Base-by-base conservation (phyloP, 1,140 invertebrate genomes). In the Drosophila teissieri region DNA sequence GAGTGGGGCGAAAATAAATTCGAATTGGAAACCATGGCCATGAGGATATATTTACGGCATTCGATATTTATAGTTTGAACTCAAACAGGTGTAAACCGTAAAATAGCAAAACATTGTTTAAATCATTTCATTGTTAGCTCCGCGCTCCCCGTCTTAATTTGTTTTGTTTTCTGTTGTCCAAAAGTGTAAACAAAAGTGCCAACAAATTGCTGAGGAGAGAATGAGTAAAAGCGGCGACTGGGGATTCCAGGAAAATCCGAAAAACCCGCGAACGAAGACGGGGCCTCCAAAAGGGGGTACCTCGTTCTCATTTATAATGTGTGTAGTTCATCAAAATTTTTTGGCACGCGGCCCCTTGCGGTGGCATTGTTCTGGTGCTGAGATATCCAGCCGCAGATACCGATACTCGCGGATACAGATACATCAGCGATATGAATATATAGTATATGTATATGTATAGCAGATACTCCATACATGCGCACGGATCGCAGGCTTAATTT, bases 71-170 rank as follows among this genome's bases (percentile, higher is more conserved):
- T 88, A 89, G 84, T 73, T 75, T 78, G 77, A 88, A 88, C 85
- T 88, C 84, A 80, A 89, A 88, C 84, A 88, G 84, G 84, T 88
- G 84, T 89, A 88, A 88, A 72, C 73, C 80, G 84, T 88, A 88
- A 88, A 89, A 77, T 62, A 67, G 83, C 72, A 89, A 83, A 89
- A 88, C 84, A 89, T 78, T 88, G 84, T 89, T 88, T 89, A 88
- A 88, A 88, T 88, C 84, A 89, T 89, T 88, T 80, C 61, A 90
- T 89, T 88, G 84, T 89, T 84, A 88, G 74, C 84, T 89, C 65
- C 56, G 22, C 22, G 5, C 10, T 19, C 8, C n/a, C n/a, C 19
- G 11, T n/a, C 24, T 27, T 12, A 15, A 10, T 51, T 11, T 17
- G 14, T 37, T 22, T 31, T 48, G 4, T 48, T 17, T 40, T 34